Percentiles rank a stretch among this genome's conserved stretches.
Evolutionary conservation across 2,888 invertebrate genomes (phyloP).

Genomic region (Pocota personata): DNA sequence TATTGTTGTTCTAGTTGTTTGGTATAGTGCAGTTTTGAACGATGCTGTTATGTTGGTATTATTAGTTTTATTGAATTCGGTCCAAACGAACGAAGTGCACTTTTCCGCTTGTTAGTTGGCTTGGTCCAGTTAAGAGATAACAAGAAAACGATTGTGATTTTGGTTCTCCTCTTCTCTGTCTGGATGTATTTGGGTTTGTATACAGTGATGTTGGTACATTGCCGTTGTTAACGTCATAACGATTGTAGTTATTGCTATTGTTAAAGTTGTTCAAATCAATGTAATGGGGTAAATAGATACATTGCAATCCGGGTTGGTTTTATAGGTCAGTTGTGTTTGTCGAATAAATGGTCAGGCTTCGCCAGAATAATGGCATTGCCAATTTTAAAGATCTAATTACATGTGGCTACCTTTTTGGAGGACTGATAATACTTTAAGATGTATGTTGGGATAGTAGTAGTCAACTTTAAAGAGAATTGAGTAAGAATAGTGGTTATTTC

Average conservation of each 20-base stretch:
- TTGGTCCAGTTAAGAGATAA: constrained; percentile 74
- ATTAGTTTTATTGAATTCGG: constrained; percentile 69
- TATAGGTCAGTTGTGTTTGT: constrained; percentile 13
- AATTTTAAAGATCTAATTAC: too few species aligned
- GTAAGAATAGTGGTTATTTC: too few species aligned
- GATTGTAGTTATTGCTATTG: constrained; percentile 10
- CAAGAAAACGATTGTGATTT: constrained; percentile 74
- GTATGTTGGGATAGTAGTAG: too few species aligned
- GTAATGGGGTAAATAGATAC: constrained; percentile 1
- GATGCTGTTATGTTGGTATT: constrained; percentile 49
- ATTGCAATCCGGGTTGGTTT: neutral
- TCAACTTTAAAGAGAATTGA: too few species aligned
- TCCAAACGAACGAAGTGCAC: constrained; percentile 70
- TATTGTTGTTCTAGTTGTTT: constrained; percentile 39
- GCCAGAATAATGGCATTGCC: neutral
- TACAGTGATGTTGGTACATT: neutral
- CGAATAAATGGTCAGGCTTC: neutral
- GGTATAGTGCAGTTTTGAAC: constrained; percentile 35
- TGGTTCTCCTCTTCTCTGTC: constrained; percentile 24
- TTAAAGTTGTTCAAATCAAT: neutral
- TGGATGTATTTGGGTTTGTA: neutral
- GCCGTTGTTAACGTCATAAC: neutral
- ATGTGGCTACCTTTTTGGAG: neutral
- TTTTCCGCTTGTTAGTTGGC: constrained; percentile 76
- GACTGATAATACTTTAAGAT: neutral